A percentile compares a stretch with the other conserved stretches of the same genome.
These are phyloP conservation scores for Girardinichthys multiradiatus DNA, from an alignment of 2,113 vertebrate species.

Conservation along the genomic window DNA sequence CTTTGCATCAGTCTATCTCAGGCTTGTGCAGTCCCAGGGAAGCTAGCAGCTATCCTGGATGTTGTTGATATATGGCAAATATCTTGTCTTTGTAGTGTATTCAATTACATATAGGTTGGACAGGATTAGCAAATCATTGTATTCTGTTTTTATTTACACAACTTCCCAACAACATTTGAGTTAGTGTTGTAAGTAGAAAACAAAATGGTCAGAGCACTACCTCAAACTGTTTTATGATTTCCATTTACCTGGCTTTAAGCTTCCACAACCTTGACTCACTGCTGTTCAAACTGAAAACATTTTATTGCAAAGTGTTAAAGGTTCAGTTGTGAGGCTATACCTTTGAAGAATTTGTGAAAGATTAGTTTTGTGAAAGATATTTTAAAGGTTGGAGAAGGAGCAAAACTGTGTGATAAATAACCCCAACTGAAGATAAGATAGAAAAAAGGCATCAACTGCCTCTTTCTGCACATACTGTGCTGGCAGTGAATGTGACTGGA, in stretches of 20 bases:
- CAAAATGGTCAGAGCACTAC: background rate
- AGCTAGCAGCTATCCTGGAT: too few relatives aligned
- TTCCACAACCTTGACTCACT: background rate
- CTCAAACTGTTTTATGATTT: background rate
- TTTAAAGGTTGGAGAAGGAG: constrained; percentile 18
- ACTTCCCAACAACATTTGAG: too few relatives aligned
- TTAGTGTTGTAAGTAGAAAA: background rate
- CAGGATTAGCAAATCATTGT: too few relatives aligned
- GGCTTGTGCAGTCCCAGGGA: too few relatives aligned
- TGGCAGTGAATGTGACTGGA: constrained; percentile 21
- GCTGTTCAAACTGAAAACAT: background rate
- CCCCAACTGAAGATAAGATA: constrained; percentile 16
- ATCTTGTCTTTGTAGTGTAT: too few relatives aligned
- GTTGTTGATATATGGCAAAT: too few relatives aligned
- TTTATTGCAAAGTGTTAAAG: constrained; percentile 5
- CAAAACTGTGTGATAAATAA: constrained; percentile 10
- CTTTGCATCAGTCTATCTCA: too few relatives aligned
- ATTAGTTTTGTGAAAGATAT: constrained; percentile 22
- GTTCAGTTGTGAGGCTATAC: background rate
- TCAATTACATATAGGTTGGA: too few relatives aligned
- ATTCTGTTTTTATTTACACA: too few relatives aligned
- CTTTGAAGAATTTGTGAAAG: constrained; percentile 16
- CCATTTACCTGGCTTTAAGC: background rate
- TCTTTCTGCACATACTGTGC: constrained; percentile 21
- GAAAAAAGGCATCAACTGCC: constrained; percentile 10